phyloP scores from a whole-genome alignment of 1,140 invertebrate genomes.

The Bombus waltoni region DNA sequence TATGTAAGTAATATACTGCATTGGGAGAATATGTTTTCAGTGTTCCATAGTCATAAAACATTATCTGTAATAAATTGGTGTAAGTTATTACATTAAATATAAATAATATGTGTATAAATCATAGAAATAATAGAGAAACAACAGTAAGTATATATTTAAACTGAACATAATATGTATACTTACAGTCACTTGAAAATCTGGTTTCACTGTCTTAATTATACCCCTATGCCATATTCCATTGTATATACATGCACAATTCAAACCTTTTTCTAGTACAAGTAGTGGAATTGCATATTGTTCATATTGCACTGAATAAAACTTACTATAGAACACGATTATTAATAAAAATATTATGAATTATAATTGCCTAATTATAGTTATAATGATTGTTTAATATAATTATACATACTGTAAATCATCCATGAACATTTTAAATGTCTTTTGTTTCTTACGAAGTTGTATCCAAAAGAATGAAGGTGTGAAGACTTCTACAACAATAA shows the following conservation, averaged over 20 bases:
- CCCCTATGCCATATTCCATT: slow-evolving; percentile 76
- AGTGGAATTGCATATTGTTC: slow-evolving; percentile 68
- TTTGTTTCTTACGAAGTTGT: slow-evolving; percentile 59
- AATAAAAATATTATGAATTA: slow-evolving; percentile 3
- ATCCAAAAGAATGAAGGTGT: slow-evolving; percentile 80
- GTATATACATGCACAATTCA: slow-evolving; percentile 77
- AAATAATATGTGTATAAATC: neutral
- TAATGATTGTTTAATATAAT: slow-evolving; percentile 22
- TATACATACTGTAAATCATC: slow-evolving; percentile 70
- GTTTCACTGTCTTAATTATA: slow-evolving; percentile 71
- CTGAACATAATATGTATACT: slow-evolving; percentile 16
- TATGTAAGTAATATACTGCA: slow-evolving; percentile 72
- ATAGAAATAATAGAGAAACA: no score
- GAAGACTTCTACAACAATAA: slow-evolving; percentile 72
- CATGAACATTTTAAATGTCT: slow-evolving; percentile 70
- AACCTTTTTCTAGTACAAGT: slow-evolving; percentile 70
- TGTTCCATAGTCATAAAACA: slow-evolving; percentile 80
- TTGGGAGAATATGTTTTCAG: slow-evolving; percentile 67
- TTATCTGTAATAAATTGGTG: slow-evolving; percentile 67
- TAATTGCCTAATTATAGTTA: slow-evolving; percentile 3
- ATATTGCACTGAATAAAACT: slow-evolving; percentile 68
- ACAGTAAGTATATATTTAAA: no score
- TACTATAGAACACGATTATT: slow-evolving; percentile 61
- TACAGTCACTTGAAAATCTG: slow-evolving; percentile 68
- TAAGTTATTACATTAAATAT: slow-evolving; percentile 18